These are phyloP conservation scores for Tipula helvola DNA, from an alignment of 2,888 invertebrate genomes.

Conservation along the genomic window DNA sequence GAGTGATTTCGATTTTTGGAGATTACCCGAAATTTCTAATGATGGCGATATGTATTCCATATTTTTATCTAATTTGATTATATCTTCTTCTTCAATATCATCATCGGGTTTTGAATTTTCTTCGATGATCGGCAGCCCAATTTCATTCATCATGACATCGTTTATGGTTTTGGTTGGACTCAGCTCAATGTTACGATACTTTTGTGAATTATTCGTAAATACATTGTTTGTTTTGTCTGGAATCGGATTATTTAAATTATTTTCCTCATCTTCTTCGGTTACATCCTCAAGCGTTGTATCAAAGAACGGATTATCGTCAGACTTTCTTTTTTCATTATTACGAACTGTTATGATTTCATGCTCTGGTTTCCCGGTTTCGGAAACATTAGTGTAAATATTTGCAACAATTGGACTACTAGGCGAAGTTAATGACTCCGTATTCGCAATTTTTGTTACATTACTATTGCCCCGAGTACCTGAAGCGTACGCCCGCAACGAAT, in stretches of 20 bases:
- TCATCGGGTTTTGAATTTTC: neutral
- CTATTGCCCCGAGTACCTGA: conserved; percentile 8
- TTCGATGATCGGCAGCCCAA: conserved; percentile 24
- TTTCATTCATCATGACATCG: conserved; percentile 24
- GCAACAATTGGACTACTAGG: conserved; percentile 29
- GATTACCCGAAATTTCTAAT: conserved; percentile 27
- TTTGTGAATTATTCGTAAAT: conserved; percentile 9
- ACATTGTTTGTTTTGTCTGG: neutral
- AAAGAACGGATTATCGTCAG: conserved; percentile 6
- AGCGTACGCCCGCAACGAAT: conserved; percentile 22
- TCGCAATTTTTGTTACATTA: conserved; percentile 30
- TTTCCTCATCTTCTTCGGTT: neutral
- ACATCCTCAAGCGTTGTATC: conserved; percentile 6
- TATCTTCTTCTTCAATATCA: conserved; percentile 16
- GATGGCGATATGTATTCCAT: conserved; percentile 32
- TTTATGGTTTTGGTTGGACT: neutral
- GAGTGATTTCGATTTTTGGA: conserved; percentile 20
- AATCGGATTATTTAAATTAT: conserved; percentile 6
- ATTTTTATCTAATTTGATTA: conserved; percentile 25
- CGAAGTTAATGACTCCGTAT: conserved; percentile 26
- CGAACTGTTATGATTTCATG: conserved; percentile 38
- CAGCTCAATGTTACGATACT: conserved; percentile 5
- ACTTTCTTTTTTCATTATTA: conserved; percentile 24
- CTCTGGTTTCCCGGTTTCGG: conserved; percentile 47
- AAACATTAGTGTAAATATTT: conserved; percentile 51